phyloP scores from a whole-genome alignment of 2,113 vertebrate genomes.

The Odontesthes bonariensis region DNA sequence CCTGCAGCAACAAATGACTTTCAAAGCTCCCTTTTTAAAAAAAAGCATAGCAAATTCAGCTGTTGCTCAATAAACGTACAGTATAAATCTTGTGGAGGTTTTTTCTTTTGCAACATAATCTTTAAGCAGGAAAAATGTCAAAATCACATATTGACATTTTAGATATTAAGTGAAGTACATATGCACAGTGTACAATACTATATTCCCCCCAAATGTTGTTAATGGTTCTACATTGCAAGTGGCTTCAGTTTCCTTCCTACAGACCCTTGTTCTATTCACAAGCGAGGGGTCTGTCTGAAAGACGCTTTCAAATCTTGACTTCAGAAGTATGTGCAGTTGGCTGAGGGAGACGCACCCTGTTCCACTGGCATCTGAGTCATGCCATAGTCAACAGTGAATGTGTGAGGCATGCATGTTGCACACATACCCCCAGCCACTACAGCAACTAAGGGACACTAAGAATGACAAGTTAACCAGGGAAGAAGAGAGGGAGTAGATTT shows the following conservation, averaged over 20 bases:
- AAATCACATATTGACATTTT: conserved; percentile 31
- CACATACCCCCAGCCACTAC: conserved; percentile 27
- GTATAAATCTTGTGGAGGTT: conserved; percentile 1
- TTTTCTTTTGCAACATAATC: conserved; percentile 11
- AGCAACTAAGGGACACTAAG: conserved; percentile 26
- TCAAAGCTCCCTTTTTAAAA: conserved; percentile 13
- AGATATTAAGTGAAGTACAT: neutral
- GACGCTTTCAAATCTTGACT: conserved; percentile 84
- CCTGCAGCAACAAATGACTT: conserved; percentile 31
- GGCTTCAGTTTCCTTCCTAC: conserved; percentile 52
- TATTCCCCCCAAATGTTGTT: conserved; percentile 23
- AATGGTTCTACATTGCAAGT: conserved; percentile 22
- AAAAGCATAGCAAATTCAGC: neutral
- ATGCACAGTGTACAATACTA: conserved; percentile 16
- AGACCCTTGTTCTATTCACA: conserved; percentile 63
- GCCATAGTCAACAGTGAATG: conserved; percentile 64
- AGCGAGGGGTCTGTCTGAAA: conserved; percentile 76
- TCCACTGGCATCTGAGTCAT: conserved; percentile 78
- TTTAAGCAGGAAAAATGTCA: neutral
- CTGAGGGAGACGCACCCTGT: conserved; percentile 76
- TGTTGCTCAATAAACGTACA: neutral
- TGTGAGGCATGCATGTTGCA: conserved; percentile 57
- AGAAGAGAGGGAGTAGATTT: neutral
- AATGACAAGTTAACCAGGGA: conserved; percentile 18
- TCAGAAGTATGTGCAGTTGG: conserved; percentile 84